phyloP scores from a whole-genome alignment of 2,888 invertebrate genomes.

The Drosophila atroscutellata region DNA sequence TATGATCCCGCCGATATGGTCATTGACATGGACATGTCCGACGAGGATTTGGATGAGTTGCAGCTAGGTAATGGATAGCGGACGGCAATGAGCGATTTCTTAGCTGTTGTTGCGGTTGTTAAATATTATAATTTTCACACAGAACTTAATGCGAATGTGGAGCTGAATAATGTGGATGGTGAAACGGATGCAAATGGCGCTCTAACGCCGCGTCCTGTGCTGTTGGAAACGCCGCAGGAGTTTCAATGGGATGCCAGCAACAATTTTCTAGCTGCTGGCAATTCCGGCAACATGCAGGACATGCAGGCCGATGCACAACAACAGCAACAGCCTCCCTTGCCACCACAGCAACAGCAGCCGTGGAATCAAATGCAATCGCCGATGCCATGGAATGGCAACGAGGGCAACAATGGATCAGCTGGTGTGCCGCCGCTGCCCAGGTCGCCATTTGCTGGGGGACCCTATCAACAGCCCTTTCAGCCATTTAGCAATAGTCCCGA shows the following conservation, averaged over 20 bases:
- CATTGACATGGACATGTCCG: conserved; percentile 95
- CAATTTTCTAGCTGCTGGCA: conserved; percentile 45
- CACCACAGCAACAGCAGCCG: conserved; percentile 49
- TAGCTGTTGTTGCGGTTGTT: conserved; percentile 25
- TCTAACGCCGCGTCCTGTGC: conserved; percentile 69
- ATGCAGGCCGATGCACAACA: conserved; percentile 58
- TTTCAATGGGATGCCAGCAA: conserved; percentile 77
- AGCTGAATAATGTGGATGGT: conserved; percentile 42
- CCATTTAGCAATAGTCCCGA: conserved; percentile 66
- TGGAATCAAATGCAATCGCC: conserved; percentile 75
- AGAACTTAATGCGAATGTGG: conserved; percentile 57
- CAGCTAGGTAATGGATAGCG: conserved; percentile 77
- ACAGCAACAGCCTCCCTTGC: conserved; percentile 52
- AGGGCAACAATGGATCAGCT: conserved; percentile 47
- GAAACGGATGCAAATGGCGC: conserved; percentile 60
- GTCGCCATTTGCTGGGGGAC: conserved; percentile 45
- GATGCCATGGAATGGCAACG: conserved; percentile 71
- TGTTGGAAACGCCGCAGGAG: conserved; percentile 81
- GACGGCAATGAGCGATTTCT: neutral
- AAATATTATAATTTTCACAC: conserved; percentile 29
- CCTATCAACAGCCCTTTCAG: conserved; percentile 65
- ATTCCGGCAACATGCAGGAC: conserved; percentile 55
- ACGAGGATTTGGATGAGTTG: conserved; percentile 88
- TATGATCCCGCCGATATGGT: conserved; percentile 88
- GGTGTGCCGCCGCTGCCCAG: conserved; percentile 59